Evolutionary conservation across 2,113 vertebrate genomes (phyloP), one percentile per base, ranked within the genome.

Genomic region (Corydoras sp.): DNA sequence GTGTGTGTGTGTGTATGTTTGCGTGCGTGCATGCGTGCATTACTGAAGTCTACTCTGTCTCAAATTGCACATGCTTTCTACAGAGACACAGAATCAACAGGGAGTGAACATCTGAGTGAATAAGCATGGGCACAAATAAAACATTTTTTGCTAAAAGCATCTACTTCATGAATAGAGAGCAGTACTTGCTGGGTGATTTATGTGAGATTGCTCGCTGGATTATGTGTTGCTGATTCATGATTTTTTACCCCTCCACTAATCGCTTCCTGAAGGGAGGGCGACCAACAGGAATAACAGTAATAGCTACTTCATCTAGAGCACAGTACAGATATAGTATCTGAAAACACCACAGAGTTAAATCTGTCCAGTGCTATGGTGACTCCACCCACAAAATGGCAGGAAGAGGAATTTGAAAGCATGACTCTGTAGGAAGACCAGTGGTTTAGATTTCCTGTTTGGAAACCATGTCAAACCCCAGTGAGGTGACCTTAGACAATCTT

Each of bases 361-460:
- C 30, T 61, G 50, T 48, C 13, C 14, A 10, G 31, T 24, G 56
- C 9, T 43, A 53, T 43, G 69, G 10, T n/a, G 74, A 83, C 83
- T 84, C 69, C 81, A 63, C 79, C 77, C 79, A 70, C 72, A 69
- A 54, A 64, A 24, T 10, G 51, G 64, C 77, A 79, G 85, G 76
- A 76, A 78, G 60, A 68, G 58, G 71, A 83, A 69, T 60, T 77
- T 48, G 54, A 69, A 78, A 78, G 71, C 73, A 79, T 85, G 82
- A 87, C 79, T 81, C 74, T 85, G 82, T 80, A 85, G 88, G 85
- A 90, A 87, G 82, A 58, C 78, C 71, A 77, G 71, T 85, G 81
- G 85, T 74, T 82, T 65, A 14, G 5, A 55, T 78, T 86, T 88
- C 86, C 83, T 83, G 69, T 32, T 51, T 68, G 55, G 54, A 59